Conservation (phyloP, 2,888 invertebrate species). For the Laspeyria flexula region DNA sequence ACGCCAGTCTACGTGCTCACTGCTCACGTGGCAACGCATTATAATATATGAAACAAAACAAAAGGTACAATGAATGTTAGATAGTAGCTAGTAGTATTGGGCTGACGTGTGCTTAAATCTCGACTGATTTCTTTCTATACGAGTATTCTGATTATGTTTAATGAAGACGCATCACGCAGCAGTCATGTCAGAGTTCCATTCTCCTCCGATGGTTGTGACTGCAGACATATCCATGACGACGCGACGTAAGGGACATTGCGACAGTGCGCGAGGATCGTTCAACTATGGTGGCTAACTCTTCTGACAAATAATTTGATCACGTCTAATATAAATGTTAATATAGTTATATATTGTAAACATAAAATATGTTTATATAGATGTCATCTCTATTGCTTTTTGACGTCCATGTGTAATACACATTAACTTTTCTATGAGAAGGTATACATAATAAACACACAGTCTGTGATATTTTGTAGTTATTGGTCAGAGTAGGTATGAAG, state of each 20-base stretch:
- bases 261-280: slow-evolving; percentile 43
- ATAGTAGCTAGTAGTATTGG: slow-evolving; percentile 64
- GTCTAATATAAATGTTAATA: slow-evolving; percentile 72
- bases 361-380: slow-evolving; percentile 73
- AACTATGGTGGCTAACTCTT: slow-evolving; percentile 70
- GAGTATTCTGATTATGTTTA: slow-evolving; percentile 56
- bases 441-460: slow-evolving; percentile 86
- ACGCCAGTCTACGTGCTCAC: slow-evolving; percentile 65
- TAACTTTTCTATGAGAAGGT: slow-evolving; percentile 85
- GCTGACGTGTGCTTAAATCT: slow-evolving; percentile 73
- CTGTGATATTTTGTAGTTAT: slow-evolving; percentile 87
- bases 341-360: slow-evolving; percentile 69
- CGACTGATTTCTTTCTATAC: slow-evolving; percentile 65
- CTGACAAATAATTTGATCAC: slow-evolving; percentile 77
- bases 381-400: slow-evolving; percentile 82
- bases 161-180: slow-evolving; percentile 58
- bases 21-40: slow-evolving; percentile 69
- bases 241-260: slow-evolving; percentile 8
- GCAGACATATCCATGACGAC: slow-evolving; percentile 77
- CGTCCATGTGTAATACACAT: slow-evolving; percentile 86
- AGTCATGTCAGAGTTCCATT: slow-evolving; percentile 62
- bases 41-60: slow-evolving; percentile 60
- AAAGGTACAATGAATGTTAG: slow-evolving; percentile 83
- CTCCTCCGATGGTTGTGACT: slow-evolving; percentile 79
- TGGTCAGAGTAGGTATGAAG: slow-evolving; percentile 82